These are phyloP conservation scores for Melieria picta DNA, from an alignment of 2,888 invertebrate genomes.

Conservation along the genomic window DNA sequence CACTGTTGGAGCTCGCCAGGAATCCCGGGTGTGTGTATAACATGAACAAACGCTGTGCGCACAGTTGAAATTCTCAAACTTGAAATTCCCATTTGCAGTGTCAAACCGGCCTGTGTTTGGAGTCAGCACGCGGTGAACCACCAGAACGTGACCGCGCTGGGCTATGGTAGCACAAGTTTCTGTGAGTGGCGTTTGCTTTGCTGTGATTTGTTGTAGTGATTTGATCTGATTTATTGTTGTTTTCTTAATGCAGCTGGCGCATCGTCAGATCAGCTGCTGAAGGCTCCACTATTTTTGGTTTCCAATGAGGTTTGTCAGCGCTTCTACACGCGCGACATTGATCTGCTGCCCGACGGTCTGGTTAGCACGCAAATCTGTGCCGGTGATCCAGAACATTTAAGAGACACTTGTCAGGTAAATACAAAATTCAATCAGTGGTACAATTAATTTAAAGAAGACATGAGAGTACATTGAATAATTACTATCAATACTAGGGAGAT, in stretches of 20 bases:
- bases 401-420: constrained; percentile 43
- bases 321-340: constrained; percentile 33
- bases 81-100: constrained; percentile 21
- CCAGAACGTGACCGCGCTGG: constrained; percentile 42
- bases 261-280: constrained; percentile 39
- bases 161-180: constrained; percentile 37
- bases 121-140: constrained; percentile 28
- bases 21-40: constrained; percentile 36
- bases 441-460: background rate
- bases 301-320: constrained; percentile 37
- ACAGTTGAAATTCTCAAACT: background rate
- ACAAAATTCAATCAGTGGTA: background rate
- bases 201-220: background rate
- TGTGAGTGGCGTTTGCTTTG: background rate
- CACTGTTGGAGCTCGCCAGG: constrained; percentile 43
- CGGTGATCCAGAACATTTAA: constrained; percentile 39
- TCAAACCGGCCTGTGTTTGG: constrained; percentile 39
- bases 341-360: constrained; percentile 33
- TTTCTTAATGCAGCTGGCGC: constrained; percentile 31
- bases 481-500: constrained; percentile 36
- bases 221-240: background rate
- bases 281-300: constrained; percentile 38
- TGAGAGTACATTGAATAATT: background rate
- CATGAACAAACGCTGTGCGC: background rate
- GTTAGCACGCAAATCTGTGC: constrained; percentile 44